phyloP scores from a whole-genome alignment of 2,113 vertebrate species.

The Desmodus rotundus region DNA sequence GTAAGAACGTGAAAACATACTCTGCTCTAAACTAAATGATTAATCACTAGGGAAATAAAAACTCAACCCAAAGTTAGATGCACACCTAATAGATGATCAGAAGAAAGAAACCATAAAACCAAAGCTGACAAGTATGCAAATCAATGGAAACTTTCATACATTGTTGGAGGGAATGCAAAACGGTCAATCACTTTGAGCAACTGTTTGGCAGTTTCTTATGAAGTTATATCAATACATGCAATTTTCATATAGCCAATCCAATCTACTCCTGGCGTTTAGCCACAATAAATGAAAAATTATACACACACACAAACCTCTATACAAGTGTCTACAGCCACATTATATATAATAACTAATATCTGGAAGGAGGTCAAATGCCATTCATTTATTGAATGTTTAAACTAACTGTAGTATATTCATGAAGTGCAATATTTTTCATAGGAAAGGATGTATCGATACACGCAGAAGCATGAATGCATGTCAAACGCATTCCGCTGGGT shows the following conservation, averaged over 20 bases:
- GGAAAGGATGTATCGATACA: background rate
- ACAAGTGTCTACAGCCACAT: background rate
- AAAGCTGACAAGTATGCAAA: background rate
- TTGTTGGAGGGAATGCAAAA: background rate
- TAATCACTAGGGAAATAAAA: background rate
- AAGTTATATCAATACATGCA: background rate
- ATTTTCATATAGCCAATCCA: background rate
- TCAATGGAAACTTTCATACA: background rate
- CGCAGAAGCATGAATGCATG: background rate
- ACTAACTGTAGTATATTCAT: background rate
- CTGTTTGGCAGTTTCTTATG: background rate
- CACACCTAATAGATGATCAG: background rate
- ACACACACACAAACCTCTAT: background rate
- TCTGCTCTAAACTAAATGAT: background rate
- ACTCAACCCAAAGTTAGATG: background rate
- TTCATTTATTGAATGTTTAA: background rate
- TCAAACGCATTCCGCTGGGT: background rate
- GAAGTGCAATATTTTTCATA: background rate
- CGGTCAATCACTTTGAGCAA: background rate
- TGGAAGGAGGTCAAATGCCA: background rate
- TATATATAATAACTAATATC: background rate
- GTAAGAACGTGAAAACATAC: background rate
- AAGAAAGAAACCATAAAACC: background rate
- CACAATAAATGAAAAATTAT: background rate
- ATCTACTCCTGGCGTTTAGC: background rate